A percentile compares a stretch with the other conserved stretches of the same genome.
Evolutionary conservation across 1,140 invertebrate genomes (phyloP).

Genomic region (Cydia splendana): DNA sequence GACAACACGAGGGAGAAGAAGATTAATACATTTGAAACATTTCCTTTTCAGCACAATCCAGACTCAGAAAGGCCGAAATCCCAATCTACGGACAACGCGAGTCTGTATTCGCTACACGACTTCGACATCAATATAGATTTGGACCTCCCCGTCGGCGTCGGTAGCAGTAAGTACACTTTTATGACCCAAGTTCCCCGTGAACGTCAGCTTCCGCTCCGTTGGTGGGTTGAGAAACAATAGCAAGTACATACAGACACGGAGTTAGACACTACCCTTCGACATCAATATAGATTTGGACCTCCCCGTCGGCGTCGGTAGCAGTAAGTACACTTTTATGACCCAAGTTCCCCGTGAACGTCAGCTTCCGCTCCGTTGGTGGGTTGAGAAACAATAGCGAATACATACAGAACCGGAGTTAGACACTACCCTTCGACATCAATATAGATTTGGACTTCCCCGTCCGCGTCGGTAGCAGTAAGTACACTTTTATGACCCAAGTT

Average conservation of each 20-base stretch:
- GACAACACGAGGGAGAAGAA: too few species aligned
- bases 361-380: too few species aligned
- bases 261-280: constrained; percentile 84
- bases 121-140: constrained; percentile 98
- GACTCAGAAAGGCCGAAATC: not conserved
- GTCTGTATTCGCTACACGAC: constrained; percentile 95
- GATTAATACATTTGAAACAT: not conserved
- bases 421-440: constrained; percentile 91
- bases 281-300: constrained; percentile 96
- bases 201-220: too few species aligned
- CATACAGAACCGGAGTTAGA: too few species aligned
- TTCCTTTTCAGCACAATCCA: not conserved
- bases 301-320: constrained; percentile 81
- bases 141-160: constrained; percentile 84
- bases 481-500: constrained; percentile 13
- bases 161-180: constrained; percentile 82
- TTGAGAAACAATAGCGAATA: too few species aligned
- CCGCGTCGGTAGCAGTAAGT: constrained; percentile 82
- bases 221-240: too few species aligned
- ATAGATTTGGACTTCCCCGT: constrained; percentile 94
- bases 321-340: constrained; percentile 78
- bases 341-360: too few species aligned
- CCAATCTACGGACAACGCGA: constrained; percentile 81
- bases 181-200: too few species aligned
- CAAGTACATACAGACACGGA: too few species aligned